phyloP scores from a whole-genome alignment of 2,888 invertebrate species.

The Shargacucullia verbasci region DNA sequence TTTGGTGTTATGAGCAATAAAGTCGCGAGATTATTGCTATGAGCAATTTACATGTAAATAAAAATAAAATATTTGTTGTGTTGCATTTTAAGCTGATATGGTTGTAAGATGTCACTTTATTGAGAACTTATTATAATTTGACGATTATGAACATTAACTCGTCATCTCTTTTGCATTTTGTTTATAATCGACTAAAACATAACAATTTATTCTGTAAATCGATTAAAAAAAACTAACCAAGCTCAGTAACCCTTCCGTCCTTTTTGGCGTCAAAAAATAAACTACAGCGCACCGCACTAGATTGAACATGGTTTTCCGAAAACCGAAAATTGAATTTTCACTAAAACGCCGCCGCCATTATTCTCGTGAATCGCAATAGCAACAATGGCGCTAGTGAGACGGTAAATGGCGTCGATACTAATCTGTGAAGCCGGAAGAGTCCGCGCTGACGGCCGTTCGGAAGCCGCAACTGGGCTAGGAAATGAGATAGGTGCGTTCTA shows the following conservation, averaged over 20 bases:
- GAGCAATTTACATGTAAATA: background rate
- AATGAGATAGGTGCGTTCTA: conserved; percentile 87
- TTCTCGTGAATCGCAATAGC: conserved; percentile 75
- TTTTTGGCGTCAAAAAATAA: background rate
- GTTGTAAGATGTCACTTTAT: background rate
- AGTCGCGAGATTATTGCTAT: background rate
- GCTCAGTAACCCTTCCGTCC: background rate
- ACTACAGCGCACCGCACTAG: conserved; percentile 9
- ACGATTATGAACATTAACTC: background rate
- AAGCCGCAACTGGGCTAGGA: conserved; percentile 88
- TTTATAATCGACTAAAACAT: background rate
- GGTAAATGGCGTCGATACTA: conserved; percentile 87
- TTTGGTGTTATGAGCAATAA: conserved; percentile 19
- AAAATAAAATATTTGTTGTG: background rate
- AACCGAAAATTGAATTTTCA: conserved; percentile 53
- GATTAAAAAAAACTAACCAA: background rate
- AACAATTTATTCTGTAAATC: background rate
- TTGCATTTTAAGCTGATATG: background rate
- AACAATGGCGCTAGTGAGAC: conserved; percentile 80
- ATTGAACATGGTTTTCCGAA: conserved; percentile 34
- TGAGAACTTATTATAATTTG: background rate
- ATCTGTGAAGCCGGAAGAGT: conserved; percentile 87
- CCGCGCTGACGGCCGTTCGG: conserved; percentile 84
- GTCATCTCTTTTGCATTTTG: background rate
- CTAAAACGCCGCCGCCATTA: conserved; percentile 44